Percentiles rank a stretch among this genome's conserved stretches.
These are phyloP conservation scores for Colius striatus DNA, from an alignment of 2,113 vertebrate genomes.

Conservation along the genomic window DNA sequence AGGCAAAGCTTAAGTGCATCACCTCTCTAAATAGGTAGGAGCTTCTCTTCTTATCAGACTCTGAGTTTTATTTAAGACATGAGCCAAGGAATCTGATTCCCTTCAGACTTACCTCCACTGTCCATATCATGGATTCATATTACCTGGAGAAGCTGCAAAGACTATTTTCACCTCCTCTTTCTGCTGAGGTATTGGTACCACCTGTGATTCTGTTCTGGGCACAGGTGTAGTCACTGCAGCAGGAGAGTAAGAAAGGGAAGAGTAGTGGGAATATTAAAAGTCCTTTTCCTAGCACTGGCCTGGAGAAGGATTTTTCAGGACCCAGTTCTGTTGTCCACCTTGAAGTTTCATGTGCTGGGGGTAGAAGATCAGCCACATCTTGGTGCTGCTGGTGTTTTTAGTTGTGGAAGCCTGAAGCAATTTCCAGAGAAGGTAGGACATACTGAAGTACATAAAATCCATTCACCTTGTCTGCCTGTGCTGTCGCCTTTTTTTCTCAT, in stretches of 20 bases:
- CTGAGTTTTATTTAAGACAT: background rate
- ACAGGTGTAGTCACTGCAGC: background rate
- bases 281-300: background rate
- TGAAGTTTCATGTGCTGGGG: background rate
- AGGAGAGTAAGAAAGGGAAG: background rate
- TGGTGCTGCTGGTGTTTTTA: background rate
- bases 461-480: background rate
- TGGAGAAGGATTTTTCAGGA: background rate
- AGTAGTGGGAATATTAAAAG: background rate
- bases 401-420: background rate
- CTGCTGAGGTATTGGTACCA: background rate
- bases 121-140: background rate
- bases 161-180: background rate
- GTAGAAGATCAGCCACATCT: background rate
- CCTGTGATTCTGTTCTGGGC: background rate
- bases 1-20: background rate
- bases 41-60: background rate
- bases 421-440: background rate
- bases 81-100: background rate
- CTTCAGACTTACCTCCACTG: background rate
- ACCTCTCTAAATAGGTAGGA: background rate
- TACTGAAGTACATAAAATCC: background rate
- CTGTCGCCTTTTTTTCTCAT: background rate
- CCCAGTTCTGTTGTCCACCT: accelerated
- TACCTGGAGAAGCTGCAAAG: background rate